Percentiles rank a stretch among this genome's conserved stretches.
Evolutionary conservation across 2,797 vertebrate species (phyloP).

Genomic region (Epinephelus awoara): DNA sequence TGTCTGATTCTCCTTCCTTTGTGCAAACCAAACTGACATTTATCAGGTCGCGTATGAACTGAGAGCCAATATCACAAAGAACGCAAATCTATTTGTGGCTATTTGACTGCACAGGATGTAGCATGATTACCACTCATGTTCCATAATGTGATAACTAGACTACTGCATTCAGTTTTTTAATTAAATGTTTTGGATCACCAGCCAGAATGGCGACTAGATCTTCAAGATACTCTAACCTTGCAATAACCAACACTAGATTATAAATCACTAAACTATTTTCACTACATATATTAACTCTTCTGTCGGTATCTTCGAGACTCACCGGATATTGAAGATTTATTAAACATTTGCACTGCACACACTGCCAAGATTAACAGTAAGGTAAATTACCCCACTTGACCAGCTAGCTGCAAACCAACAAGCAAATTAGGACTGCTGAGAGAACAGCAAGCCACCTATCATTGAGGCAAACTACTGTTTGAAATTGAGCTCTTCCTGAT

Average conservation of each 20-base stretch:
- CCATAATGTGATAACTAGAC: neutral
- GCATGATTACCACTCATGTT: neutral
- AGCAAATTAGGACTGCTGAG: neutral
- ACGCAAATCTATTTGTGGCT: neutral
- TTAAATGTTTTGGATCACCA: neutral
- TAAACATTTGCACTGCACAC: neutral
- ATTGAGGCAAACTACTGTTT: neutral
- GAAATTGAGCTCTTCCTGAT: neutral
- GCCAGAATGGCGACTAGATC: neutral
- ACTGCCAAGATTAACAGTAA: neutral
- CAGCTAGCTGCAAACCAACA: constrained; percentile 5
- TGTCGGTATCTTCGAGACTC: neutral
- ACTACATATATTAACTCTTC: neutral
- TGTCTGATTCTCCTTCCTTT: neutral
- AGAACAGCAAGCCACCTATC: neutral
- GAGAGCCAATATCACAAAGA: rapidly evolving
- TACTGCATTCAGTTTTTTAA: neutral
- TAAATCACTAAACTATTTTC: neutral
- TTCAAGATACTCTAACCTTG: neutral
- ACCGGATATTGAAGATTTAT: neutral
- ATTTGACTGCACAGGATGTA: neutral
- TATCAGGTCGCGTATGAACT: neutral
- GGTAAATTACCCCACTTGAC: neutral
- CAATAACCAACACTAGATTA: neutral
- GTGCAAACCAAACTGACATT: neutral